These are phyloP conservation scores for Scrobipalpa costella DNA, from an alignment of 2,888 invertebrate species.

Conservation along the genomic window DNA sequence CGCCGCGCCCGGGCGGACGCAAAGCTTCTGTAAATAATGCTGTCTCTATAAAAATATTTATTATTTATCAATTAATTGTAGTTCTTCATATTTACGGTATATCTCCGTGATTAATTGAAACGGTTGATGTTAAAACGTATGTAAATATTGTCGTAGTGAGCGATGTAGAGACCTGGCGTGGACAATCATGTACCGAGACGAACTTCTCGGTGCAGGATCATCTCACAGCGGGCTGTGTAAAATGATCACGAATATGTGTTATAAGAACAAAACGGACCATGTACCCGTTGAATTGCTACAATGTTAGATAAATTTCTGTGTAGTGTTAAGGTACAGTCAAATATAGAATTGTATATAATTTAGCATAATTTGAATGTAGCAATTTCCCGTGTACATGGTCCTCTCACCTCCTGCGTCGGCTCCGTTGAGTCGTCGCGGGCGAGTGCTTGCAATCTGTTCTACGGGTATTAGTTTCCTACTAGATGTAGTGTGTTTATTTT, in stretches of 20 bases:
- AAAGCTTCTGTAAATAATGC: conserved; percentile 78
- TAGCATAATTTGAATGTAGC: conserved; percentile 66
- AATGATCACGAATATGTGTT: conserved; percentile 41
- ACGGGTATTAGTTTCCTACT: conserved; percentile 82
- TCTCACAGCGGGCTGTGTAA: conserved; percentile 37
- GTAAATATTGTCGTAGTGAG: conserved; percentile 45
- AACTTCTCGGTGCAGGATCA: conserved; percentile 30
- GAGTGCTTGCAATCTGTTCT: conserved; percentile 72
- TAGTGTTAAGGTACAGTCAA: conserved; percentile 54
- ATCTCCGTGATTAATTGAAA: conserved; percentile 46
- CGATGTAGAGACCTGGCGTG: conserved; percentile 32
- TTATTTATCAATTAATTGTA: conserved; percentile 70
- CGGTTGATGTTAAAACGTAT: conserved; percentile 53
- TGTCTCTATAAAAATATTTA: conserved; percentile 74
- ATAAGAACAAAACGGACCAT: conserved; percentile 46
- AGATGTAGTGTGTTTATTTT: conserved; percentile 74
- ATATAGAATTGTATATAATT: conserved; percentile 52
- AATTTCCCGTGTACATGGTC: conserved; percentile 60
- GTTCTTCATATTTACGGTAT: conserved; percentile 49
- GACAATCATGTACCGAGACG: conserved; percentile 34
- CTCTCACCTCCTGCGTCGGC: conserved; percentile 36
- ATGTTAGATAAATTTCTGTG: conserved; percentile 44
- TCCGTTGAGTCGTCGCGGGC: conserved; percentile 23
- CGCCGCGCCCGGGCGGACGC: conserved; percentile 53
- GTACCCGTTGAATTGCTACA: conserved; percentile 44